Base-by-base conservation (phyloP, 2,888 invertebrate genomes). In the Drosophila pegasa region DNA sequence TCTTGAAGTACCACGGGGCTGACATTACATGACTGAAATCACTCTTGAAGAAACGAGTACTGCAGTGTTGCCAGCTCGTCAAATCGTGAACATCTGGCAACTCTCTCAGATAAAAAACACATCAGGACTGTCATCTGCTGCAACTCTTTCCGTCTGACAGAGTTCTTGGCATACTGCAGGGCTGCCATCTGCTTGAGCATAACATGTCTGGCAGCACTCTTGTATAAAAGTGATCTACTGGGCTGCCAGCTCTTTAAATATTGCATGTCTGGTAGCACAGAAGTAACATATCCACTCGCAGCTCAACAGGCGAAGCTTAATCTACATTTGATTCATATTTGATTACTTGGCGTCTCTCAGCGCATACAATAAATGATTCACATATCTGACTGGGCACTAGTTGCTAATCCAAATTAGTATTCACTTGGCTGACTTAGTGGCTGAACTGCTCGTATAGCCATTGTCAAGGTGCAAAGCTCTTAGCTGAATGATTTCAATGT, bases 391-490 rank as follows among this genome's bases (percentile, higher is more conserved):
- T 25, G 2, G 25, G 22, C 41, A 16, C 22, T 41, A 31, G 22
- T 16, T 9, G n/a, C 31, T n/a, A 12, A 22, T 22, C 12, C 14
- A 16, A 41, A 55, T 41, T 29, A 54, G 40, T 16, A 20, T 31
- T 41, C 41, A 12, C n/a, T 54, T 27, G 29, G 20, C 9, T 29
- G 38, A 10, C 3, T 20, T n/a, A 31, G 3, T 12, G 8, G 22
- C 10, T 3, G 16, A 2, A 20, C 4, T 20, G n/a, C 12, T 31
- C 54, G 20, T 16, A 22, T 8, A 12, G 40, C 8, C 16, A 10
- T 22, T 55, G 41, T 31, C 20, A 16, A 41, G 54, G 40, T 31
- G 22, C 41, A 22, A 31, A 41, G 31, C 41, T 33, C 31, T 41
- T 41, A 31, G 41, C 31, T 20, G 40, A 37, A 18, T 38, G 27